Percentiles rank a stretch among this genome's conserved stretches.
These are phyloP conservation scores for Axis porcinus DNA, from an alignment of 2,113 vertebrate genomes.

Conservation along the genomic window DNA sequence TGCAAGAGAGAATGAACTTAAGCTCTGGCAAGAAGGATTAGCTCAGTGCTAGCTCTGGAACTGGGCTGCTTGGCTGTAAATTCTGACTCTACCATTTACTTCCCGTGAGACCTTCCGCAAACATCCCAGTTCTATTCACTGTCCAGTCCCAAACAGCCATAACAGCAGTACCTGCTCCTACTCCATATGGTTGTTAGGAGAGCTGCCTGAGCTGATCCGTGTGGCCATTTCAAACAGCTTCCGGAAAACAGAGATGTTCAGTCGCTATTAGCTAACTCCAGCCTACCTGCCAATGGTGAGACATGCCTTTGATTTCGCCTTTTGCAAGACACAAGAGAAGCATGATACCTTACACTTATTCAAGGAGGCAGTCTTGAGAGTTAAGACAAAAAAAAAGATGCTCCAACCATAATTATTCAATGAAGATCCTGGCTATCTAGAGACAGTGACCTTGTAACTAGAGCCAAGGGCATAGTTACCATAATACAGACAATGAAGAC, in stretches of 20 bases:
- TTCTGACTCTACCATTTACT: neutral
- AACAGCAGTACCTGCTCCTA: neutral
- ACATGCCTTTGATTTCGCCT: neutral
- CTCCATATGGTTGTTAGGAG: neutral
- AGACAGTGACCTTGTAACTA: neutral
- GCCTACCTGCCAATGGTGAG: neutral
- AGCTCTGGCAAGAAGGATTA: neutral
- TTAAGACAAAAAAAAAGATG: neutral
- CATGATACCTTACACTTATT: neutral
- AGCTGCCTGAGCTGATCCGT: neutral
- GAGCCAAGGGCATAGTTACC: neutral
- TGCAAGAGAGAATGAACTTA: neutral
- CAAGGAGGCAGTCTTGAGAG: neutral
- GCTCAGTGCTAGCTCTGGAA: neutral
- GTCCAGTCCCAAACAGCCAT: neutral
- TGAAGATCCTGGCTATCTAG: neutral
- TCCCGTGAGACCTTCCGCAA: neutral
- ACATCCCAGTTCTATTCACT: neutral
- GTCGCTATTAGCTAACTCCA: neutral
- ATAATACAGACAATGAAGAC: neutral
- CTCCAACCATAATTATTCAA: neutral
- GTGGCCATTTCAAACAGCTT: neutral
- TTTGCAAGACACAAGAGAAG: neutral
- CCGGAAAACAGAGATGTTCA: neutral
- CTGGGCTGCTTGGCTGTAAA: neutral